Evolutionary conservation across 2,888 invertebrate genomes (phyloP).

Genomic region (Ormyrus labotus): DNA sequence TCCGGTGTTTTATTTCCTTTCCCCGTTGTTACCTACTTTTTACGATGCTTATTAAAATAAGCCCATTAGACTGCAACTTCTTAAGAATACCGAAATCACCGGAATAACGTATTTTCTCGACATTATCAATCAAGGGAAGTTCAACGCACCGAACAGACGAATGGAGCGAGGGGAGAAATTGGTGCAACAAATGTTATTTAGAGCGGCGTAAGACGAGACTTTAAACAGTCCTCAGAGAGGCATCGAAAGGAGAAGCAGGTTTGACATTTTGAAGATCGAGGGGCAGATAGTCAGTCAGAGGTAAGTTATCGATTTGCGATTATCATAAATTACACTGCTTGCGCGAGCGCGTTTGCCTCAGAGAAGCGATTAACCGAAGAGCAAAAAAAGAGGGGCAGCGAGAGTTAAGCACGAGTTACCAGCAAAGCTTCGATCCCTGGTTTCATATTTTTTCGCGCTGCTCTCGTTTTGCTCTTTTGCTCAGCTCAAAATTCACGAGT

Average conservation of each 20-base stretch:
- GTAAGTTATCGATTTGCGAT: constrained; percentile 68
- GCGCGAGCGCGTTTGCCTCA: constrained; percentile 46
- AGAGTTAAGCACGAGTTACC: constrained; percentile 10
- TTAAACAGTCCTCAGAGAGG: constrained; percentile 36
- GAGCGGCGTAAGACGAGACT: constrained; percentile 39
- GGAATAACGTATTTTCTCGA: neutral
- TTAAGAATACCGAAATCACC: neutral
- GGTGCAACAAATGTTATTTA: constrained; percentile 22
- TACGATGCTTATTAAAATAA: constrained; percentile 2
- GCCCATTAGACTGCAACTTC: neutral
- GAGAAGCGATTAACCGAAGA: constrained; percentile 63
- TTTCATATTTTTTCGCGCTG: no score
- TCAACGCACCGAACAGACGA: neutral
- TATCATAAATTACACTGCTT: constrained; percentile 66
- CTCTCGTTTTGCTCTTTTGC: no score
- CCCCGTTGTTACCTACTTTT: neutral
- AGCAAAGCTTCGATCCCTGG: no score
- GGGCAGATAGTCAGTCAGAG: constrained; percentile 49
- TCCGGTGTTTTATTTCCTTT: neutral
- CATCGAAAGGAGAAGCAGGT: constrained; percentile 50
- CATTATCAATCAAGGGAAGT: constrained; percentile 25
- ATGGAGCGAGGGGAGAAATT: neutral
- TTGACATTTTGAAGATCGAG: constrained; percentile 63
- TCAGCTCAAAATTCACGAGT: no score
- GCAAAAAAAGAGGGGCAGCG: neutral